Evolutionary conservation across 2,797 vertebrate species (phyloP).

Genomic region (Periparus ater): DNA sequence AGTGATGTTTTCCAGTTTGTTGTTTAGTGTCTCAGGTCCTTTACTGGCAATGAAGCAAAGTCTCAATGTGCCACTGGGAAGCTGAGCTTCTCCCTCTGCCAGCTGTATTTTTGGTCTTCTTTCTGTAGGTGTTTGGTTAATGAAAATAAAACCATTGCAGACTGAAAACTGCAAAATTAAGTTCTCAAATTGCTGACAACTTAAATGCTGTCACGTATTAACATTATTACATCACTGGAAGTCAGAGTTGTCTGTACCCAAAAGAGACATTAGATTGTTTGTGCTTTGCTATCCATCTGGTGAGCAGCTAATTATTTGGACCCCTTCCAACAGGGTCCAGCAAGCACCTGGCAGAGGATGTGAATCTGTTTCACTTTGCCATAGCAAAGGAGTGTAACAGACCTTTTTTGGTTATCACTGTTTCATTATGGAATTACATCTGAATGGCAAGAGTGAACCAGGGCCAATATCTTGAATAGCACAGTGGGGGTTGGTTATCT

Average conservation of each 20-base stretch:
- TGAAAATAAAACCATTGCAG: background rate
- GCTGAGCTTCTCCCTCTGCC: background rate
- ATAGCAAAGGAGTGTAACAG: background rate
- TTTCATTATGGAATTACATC: slow-evolving; percentile 13
- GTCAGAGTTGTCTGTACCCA: slow-evolving; percentile 31
- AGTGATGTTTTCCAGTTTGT: background rate
- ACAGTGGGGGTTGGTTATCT: background rate
- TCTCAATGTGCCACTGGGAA: background rate
- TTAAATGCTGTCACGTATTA: slow-evolving; percentile 46
- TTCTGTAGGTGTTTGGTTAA: slow-evolving; percentile 20
- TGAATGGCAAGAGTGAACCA: background rate
- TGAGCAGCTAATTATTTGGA: slow-evolving; percentile 59
- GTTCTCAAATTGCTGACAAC: slow-evolving; percentile 35
- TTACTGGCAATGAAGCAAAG: background rate
- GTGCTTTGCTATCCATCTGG: slow-evolving; percentile 59
- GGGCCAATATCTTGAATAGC: background rate
- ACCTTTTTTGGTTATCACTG: background rate
- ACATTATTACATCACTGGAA: slow-evolving; percentile 40
- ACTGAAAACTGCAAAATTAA: slow-evolving; percentile 12
- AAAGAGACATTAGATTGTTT: slow-evolving; percentile 48
- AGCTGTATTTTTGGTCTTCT: background rate
- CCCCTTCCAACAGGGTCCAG: slow-evolving; percentile 21
- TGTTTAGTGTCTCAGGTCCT: background rate
- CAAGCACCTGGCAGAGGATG: slow-evolving; percentile 37
- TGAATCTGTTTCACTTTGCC: slow-evolving; percentile 27